Evolutionary conservation across 2,888 invertebrate genomes (phyloP).

Genomic region (Scrobipalpa costella): DNA sequence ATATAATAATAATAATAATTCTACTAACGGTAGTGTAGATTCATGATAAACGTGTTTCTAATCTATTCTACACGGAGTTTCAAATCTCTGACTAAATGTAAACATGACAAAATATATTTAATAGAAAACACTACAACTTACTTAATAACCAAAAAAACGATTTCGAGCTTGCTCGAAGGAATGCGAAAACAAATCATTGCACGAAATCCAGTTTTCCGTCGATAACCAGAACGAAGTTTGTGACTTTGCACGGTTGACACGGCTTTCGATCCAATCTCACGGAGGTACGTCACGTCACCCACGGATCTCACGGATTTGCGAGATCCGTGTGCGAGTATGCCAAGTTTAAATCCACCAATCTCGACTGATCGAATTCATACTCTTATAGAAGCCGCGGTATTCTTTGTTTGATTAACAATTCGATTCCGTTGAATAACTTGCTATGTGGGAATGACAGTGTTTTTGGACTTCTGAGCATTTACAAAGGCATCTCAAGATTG

Average conservation of each 20-base stretch:
- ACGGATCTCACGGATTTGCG: conserved; percentile 12
- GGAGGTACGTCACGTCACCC: conserved; percentile 11
- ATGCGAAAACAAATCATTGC: not conserved
- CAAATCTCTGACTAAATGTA: too few relatives aligned
- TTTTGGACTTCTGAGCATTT: too few relatives aligned
- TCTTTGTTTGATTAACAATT: not conserved
- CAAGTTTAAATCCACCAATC: conserved; percentile 23
- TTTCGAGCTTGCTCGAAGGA: too few relatives aligned
- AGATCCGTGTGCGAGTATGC: conserved; percentile 11
- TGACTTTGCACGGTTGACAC: conserved; percentile 18
- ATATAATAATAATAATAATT: too few relatives aligned
- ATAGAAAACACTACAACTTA: too few relatives aligned
- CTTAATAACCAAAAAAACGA: too few relatives aligned
- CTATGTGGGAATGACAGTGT: too few relatives aligned
- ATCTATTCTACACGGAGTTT: too few relatives aligned
- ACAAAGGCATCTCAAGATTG: too few relatives aligned
- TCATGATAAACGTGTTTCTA: too few relatives aligned
- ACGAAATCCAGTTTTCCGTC: conserved; percentile 1
- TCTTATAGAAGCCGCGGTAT: not conserved
- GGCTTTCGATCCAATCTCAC: conserved; percentile 21
- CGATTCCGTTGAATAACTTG: not conserved
- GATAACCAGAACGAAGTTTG: not conserved
- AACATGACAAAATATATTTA: too few relatives aligned
- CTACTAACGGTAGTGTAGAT: too few relatives aligned
- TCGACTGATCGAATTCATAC: conserved; percentile 19